A percentile compares a stretch with the other conserved stretches of the same genome.
These are phyloP conservation scores for Andrena minutula DNA, from an alignment of 2,888 invertebrate species.

Conservation along the genomic window DNA sequence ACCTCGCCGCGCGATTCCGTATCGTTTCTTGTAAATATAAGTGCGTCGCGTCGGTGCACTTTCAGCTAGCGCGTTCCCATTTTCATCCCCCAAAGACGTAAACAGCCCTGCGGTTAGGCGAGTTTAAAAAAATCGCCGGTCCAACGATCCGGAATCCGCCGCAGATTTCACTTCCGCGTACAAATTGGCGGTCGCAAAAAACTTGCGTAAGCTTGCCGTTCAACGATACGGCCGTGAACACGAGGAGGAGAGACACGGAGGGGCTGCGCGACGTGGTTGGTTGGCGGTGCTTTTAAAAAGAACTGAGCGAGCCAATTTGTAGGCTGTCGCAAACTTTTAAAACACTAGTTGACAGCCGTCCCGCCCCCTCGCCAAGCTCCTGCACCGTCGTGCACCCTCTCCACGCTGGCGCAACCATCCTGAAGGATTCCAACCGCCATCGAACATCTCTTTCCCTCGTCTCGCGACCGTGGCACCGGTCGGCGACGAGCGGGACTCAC, in stretches of 20 bases:
- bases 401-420: constrained; percentile 71
- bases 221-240: constrained; percentile 60
- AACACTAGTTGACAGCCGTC: constrained; percentile 84
- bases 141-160: not conserved
- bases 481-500: constrained; percentile 60
- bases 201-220: constrained; percentile 49
- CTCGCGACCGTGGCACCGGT: constrained; percentile 40
- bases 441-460: constrained; percentile 36
- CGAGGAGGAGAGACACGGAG: constrained; percentile 49
- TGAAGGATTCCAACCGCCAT: constrained; percentile 71
- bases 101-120: not conserved
- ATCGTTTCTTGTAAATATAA: not conserved
- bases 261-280: constrained; percentile 78
- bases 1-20: not conserved
- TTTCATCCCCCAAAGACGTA: not conserved
- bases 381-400: constrained; percentile 71
- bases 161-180: not conserved
- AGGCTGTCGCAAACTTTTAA: constrained; percentile 85
- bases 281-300: constrained; percentile 84
- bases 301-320: constrained; percentile 85
- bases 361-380: constrained; percentile 64
- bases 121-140: not conserved
- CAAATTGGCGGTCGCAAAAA: constrained; percentile 37
- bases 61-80: not conserved
- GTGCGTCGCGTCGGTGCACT: too few species aligned